Conservation (phyloP, 2,888 invertebrate species). For the Drosophila macrothrix region DNA sequence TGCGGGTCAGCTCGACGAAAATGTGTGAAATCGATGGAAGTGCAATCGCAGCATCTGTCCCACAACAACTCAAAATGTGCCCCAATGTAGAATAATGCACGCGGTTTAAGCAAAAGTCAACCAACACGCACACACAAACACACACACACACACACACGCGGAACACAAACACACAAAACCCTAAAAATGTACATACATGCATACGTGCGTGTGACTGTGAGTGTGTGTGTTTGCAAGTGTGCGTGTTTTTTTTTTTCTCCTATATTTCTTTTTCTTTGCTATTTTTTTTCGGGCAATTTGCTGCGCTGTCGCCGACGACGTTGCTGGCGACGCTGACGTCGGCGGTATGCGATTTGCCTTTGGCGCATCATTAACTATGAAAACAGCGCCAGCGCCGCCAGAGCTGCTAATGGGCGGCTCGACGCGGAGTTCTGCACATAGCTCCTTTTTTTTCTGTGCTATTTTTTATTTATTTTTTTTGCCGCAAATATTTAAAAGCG, state of each 20-base stretch:
- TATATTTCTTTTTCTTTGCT: constrained; percentile 55
- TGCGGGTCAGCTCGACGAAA: constrained; percentile 38
- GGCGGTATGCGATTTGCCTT: constrained; percentile 48
- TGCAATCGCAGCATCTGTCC: constrained; percentile 30
- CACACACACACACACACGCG: constrained; percentile 26
- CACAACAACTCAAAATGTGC: constrained; percentile 43
- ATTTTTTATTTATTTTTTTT: constrained; percentile 2
- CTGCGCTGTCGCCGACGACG: constrained; percentile 55
- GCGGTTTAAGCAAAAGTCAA: constrained; percentile 64
- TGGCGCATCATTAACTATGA: constrained; percentile 23
- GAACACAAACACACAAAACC: constrained; percentile 42
- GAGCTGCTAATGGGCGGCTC: constrained; percentile 37
- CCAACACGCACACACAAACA: constrained; percentile 57
- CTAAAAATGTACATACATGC: constrained; percentile 42
- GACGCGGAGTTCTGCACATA: constrained; percentile 24
- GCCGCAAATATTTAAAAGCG: constrained; percentile 49
- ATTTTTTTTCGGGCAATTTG: constrained; percentile 57
- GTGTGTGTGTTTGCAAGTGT: constrained; percentile 54
- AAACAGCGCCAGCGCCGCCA: constrained; percentile 30
- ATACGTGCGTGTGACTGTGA: constrained; percentile 43
- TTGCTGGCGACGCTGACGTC: constrained; percentile 47
- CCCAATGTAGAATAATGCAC: constrained; percentile 69
- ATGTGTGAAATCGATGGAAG: constrained; percentile 35
- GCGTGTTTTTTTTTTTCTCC: constrained; percentile 68
- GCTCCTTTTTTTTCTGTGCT: background rate